Percentiles rank a stretch among this genome's conserved stretches.
These are phyloP conservation scores for Escarpia spicata DNA, from an alignment of 2,888 invertebrate genomes.

Conservation along the genomic window DNA sequence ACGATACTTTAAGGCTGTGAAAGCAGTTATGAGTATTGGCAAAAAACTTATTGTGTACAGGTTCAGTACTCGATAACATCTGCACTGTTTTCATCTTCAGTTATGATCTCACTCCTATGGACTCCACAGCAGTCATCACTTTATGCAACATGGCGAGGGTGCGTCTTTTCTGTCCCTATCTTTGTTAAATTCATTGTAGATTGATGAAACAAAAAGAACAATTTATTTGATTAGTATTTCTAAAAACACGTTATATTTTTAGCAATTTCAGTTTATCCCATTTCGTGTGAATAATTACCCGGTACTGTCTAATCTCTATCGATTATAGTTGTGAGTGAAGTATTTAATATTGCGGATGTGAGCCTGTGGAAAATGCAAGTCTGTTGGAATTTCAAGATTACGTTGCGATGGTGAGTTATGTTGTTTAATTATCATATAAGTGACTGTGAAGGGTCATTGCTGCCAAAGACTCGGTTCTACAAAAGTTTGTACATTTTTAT, in stretches of 20 bases:
- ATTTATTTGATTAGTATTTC: neutral
- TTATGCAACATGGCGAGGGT: constrained; percentile 60
- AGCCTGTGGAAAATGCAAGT: no score
- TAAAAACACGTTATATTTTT: neutral
- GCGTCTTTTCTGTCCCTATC: neutral
- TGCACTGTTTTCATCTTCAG: constrained; percentile 38
- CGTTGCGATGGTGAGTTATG: no score
- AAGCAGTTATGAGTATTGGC: no score
- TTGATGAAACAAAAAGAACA: neutral
- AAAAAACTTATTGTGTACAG: no score
- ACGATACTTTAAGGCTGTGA: neutral
- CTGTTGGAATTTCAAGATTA: no score
- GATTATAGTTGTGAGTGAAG: no score
- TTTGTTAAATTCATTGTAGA: neutral
- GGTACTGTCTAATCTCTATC: neutral
- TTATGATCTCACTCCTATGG: constrained; percentile 51
- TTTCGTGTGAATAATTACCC: neutral
- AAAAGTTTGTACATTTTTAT: no score
- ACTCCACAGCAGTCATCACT: constrained; percentile 61
- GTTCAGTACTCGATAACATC: neutral
- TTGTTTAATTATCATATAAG: no score
- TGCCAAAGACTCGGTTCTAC: no score
- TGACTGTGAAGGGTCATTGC: no score
- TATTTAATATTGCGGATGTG: no score
- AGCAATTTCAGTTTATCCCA: neutral